Base-by-base conservation (phyloP, 2,797 vertebrate species). In the Ptychobarbus kaznakovi region DNA sequence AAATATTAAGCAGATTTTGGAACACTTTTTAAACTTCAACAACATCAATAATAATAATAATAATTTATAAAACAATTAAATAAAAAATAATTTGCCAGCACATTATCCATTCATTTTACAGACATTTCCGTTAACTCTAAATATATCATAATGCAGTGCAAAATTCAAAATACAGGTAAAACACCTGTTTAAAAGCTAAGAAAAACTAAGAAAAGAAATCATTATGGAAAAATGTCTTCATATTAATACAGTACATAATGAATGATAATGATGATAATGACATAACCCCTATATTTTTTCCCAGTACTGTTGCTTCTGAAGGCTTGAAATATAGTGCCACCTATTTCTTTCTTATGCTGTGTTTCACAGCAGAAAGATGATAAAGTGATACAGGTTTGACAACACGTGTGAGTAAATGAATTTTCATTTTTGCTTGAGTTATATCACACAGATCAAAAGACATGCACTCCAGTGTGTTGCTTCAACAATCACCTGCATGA, bases 391-490 rank as follows among this genome's bases (percentile, higher is more conserved):
- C 61, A 65, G 25, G 61, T 65, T 65, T 65, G 13, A 65, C 61
- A 28, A 15, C 61, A 63, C 2, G 12, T 4, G 22, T 20, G 53
- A 56, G 53, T 58, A 58, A 58, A 58, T 22, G 0, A 58, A 58
- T 58, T n/a, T 10, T 11, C 3, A n/a, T 58, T 74, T 46, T 49
- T 51, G 15, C 28, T 5, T 32, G 72, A 51, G 18, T 74, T 74
- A 32, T 28, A 77, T 58, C 20, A 28, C n/a, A 63, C 4, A 63
- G 12, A 63, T 28, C 25, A 63, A 28, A 75, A 87, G 80, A 86
- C n/a, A 49, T 51, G n/a, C 61, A 80, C 46, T 77, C 46, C 18
- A 32, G 25, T 46, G 11, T 25, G 46, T 38, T 0, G 6, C 53
- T 10, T 35, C 49, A 81, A 77, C 78, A 78, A 49, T 49, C 40